phyloP scores from a whole-genome alignment of 2,113 vertebrate species.

The Cichladusa arquata region DNA sequence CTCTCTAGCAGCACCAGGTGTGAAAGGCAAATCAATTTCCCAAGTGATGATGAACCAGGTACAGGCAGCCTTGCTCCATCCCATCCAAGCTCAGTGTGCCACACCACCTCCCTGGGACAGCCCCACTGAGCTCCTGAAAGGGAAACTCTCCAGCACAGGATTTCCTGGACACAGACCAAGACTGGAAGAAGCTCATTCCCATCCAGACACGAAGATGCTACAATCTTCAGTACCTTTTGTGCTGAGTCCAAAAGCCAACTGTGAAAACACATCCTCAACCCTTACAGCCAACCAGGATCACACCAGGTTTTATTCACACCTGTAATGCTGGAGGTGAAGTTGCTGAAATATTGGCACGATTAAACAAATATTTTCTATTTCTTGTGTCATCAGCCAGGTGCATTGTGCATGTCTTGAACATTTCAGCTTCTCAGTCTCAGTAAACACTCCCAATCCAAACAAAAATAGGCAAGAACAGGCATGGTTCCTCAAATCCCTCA shows the following conservation, averaged over 20 bases:
- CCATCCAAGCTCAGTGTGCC: not conserved
- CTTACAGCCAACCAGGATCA: fast-evolving
- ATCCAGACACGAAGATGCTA: not conserved
- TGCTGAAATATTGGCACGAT: not conserved
- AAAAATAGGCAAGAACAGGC: fast-evolving
- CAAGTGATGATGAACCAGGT: fast-evolving
- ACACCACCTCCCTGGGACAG: not conserved
- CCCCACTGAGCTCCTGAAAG: not conserved
- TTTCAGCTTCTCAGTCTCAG: fast-evolving
- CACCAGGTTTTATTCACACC: not conserved
- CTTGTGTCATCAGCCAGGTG: not conserved
- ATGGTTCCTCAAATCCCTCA: not conserved
- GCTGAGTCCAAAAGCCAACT: not conserved
- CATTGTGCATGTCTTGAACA: fast-evolving
- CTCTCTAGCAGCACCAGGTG: not conserved
- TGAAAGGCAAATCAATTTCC: not conserved
- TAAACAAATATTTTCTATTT: not conserved
- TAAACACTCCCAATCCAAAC: not conserved
- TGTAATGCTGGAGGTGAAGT: not conserved
- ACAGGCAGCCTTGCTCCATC: not conserved
- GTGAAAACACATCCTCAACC: not conserved
- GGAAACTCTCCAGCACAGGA: not conserved
- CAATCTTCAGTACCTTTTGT: not conserved
- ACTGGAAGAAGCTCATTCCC: not conserved
- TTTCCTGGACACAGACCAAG: not conserved